Conservation (phyloP, 1,140 invertebrate genomes). For the Aphaenogaster ashmeadi region DNA sequence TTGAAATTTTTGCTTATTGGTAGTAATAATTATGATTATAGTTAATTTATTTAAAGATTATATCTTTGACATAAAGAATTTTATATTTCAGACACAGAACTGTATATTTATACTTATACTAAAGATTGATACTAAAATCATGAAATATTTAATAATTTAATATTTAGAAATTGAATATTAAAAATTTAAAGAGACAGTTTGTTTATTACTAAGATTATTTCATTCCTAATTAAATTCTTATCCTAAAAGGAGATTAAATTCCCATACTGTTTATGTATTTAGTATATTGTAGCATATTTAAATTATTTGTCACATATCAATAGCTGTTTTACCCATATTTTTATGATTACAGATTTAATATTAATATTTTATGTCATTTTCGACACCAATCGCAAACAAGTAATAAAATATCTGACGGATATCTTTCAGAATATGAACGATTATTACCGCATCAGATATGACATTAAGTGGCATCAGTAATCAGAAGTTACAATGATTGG, state of each 20-base stretch:
- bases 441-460: slow-evolving; percentile 82
- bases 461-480: slow-evolving; percentile 80
- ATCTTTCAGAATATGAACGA: slow-evolving; percentile 81
- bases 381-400: not conserved
- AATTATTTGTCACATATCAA: not conserved
- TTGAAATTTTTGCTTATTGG: not conserved
- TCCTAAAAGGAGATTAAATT: not conserved
- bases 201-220: slow-evolving; percentile 17
- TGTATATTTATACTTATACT: not conserved
- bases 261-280: not conserved
- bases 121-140: not conserved
- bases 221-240: not conserved
- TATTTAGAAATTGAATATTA: not conserved
- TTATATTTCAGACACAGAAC: not conserved
- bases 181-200: not conserved
- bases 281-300: not conserved
- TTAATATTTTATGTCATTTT: not conserved
- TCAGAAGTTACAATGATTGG: slow-evolving; percentile 84
- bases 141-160: not conserved
- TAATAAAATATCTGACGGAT: slow-evolving; percentile 13
- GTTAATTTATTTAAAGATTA: slow-evolving; percentile 14
- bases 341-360: slow-evolving; percentile 11
- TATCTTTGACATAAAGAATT: not conserved
- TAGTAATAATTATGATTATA: slow-evolving; percentile 32
- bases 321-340: not conserved